A percentile compares a stretch with the other conserved stretches of the same genome.
phyloP scores from a whole-genome alignment of 1,140 invertebrate species.

The Scaptomyza pallida region DNA sequence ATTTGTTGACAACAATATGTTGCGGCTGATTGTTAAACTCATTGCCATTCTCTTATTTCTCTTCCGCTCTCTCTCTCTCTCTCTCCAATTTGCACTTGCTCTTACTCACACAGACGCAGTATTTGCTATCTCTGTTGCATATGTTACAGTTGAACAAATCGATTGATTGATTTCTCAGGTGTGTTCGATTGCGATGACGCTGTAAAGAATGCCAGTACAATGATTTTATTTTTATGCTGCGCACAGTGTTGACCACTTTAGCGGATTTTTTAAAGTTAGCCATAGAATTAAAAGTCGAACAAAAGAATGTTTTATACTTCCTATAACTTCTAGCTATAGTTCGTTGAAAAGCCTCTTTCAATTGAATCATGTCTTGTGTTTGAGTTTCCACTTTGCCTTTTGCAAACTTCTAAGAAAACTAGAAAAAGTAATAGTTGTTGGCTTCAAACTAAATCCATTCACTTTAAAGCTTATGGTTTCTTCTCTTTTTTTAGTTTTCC shows the following conservation, averaged over 20 bases:
- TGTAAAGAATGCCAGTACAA: constrained; percentile 29
- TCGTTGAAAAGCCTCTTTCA: too few species aligned
- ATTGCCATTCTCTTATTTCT: constrained; percentile 8
- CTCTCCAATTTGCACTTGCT: neutral
- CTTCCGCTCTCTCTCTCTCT: constrained; percentile 1
- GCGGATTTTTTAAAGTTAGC: constrained; percentile 2
- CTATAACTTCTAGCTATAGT: too few species aligned
- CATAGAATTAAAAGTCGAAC: neutral
- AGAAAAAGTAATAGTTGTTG: neutral
- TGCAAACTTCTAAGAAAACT: neutral
- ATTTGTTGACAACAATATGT: constrained; percentile 81
- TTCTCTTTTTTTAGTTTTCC: neutral
- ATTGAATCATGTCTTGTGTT: too few species aligned
- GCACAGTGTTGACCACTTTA: constrained; percentile 18
- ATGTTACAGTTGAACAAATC: constrained; percentile 75
- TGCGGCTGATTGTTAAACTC: constrained; percentile 63
- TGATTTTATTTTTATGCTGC: constrained; percentile 48
- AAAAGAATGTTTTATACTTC: neutral
- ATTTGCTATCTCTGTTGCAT: constrained; percentile 29
- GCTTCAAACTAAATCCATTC: neutral
- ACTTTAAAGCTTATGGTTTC: neutral
- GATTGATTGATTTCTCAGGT: constrained; percentile 81
- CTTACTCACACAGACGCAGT: neutral
- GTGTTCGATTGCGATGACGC: constrained; percentile 65
- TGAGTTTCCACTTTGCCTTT: too few species aligned